A percentile compares a stretch with the other conserved stretches of the same genome.
phyloP scores from a whole-genome alignment of 2,797 vertebrate species.

The Phrynocephalus vlangalii region DNA sequence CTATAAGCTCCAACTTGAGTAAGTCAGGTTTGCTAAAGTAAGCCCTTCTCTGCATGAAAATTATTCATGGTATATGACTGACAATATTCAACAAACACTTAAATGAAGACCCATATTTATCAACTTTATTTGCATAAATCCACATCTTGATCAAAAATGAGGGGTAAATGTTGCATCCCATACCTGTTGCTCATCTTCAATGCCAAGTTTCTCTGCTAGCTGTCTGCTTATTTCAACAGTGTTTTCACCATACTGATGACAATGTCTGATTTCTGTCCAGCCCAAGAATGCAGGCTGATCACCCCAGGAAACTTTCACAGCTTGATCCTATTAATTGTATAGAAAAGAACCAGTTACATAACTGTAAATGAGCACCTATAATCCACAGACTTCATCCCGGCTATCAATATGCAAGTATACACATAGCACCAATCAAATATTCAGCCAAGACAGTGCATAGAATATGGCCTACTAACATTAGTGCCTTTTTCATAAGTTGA shows the following conservation, averaged over 20 bases:
- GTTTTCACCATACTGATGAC: conserved; percentile 74
- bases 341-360: not conserved
- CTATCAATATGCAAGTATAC: not conserved
- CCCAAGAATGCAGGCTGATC: conserved; percentile 86
- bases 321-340: conserved; percentile 84
- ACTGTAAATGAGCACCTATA: not conserved
- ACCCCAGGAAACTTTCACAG: conserved; percentile 87
- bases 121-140: conserved; percentile 6
- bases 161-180: conserved; percentile 23
- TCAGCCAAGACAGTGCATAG: not conserved
- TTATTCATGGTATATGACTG: not conserved
- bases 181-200: conserved; percentile 91
- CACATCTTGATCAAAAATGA: not conserved
- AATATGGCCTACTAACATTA: not conserved
- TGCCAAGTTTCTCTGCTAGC: conserved; percentile 89
- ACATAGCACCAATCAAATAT: not conserved
- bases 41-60: not conserved
- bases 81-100: conserved; percentile 2
- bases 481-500: too few species aligned
- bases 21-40: not conserved
- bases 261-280: conserved; percentile 86
- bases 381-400: not conserved
- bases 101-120: not conserved
- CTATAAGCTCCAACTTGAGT: not conserved
- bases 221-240: conserved; percentile 89